A percentile compares a stretch with the other conserved stretches of the same genome.
Evolutionary conservation across 1,140 invertebrate genomes (phyloP).

Genomic region (Solen grandis): DNA sequence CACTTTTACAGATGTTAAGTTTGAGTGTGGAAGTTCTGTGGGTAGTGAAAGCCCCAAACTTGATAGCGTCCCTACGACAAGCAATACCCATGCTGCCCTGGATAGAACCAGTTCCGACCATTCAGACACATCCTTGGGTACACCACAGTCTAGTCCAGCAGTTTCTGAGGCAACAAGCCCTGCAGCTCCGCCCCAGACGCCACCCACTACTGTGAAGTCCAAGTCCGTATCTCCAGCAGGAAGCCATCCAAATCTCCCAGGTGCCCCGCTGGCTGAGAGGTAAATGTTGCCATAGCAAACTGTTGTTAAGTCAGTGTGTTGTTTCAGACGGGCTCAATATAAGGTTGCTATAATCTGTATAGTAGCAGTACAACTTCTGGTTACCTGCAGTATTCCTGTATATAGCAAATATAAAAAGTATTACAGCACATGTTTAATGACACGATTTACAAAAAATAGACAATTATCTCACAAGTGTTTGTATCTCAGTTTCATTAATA

Average conservation of each 20-base stretch:
- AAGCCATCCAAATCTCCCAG: slow-evolving; percentile 30
- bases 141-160: slow-evolving; percentile 48
- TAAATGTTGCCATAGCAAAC: too few species aligned
- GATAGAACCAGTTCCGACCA: slow-evolving; percentile 38
- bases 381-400: too few species aligned
- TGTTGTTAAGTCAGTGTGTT: too few species aligned
- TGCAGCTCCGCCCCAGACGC: slow-evolving; percentile 15
- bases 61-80: neutral
- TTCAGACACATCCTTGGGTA: slow-evolving; percentile 35
- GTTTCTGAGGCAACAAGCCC: slow-evolving; percentile 25
- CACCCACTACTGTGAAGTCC: slow-evolving; percentile 13
- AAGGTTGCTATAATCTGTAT: too few species aligned
- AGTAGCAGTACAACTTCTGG: too few species aligned
- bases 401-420: too few species aligned
- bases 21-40: slow-evolving; percentile 18
- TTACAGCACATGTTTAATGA: too few species aligned
- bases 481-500: too few species aligned
- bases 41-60: neutral
- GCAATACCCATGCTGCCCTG: neutral
- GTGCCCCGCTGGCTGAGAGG: slow-evolving; percentile 57
- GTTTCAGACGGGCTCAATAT: too few species aligned
- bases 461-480: too few species aligned
- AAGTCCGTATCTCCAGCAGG: slow-evolving; percentile 30
- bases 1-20: slow-evolving; percentile 29
- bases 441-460: too few species aligned